phyloP scores from a whole-genome alignment of 35 echinoderm and acorn worm genomes.

The Lytechinus variegatus region DNA sequence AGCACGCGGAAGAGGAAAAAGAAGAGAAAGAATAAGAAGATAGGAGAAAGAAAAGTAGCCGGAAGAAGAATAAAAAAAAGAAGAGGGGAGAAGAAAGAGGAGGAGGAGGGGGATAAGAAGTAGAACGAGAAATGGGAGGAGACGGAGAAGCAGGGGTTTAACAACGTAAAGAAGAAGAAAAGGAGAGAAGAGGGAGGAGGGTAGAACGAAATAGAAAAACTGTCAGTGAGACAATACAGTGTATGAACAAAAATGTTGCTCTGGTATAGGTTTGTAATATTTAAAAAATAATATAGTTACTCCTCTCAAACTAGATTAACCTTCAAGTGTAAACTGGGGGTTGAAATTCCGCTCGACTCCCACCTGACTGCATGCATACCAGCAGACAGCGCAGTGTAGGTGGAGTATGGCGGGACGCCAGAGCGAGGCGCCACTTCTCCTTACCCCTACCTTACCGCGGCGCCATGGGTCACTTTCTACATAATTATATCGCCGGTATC shows the following conservation, averaged over 20 bases:
- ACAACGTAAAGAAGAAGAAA: neutral
- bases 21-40: neutral
- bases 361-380: neutral
- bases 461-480: slow-evolving; percentile 7
- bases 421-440: neutral
- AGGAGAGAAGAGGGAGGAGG: neutral
- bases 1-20: neutral
- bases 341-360: neutral
- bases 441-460: neutral
- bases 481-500: neutral
- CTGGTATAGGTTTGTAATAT: neutral
- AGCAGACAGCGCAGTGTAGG: neutral
- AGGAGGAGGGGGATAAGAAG: neutral
- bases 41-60: neutral
- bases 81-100: neutral
- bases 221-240: neutral
- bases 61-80: neutral
- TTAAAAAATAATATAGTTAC: neutral
- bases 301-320: neutral
- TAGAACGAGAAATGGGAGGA: neutral
- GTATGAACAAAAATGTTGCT: neutral
- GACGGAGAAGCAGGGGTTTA: neutral
- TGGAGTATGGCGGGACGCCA: slow-evolving; percentile 39
- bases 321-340: neutral
- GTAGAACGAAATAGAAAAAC: neutral